Base-by-base conservation (phyloP, 1,140 invertebrate species). In the Nomia melanderi region DNA sequence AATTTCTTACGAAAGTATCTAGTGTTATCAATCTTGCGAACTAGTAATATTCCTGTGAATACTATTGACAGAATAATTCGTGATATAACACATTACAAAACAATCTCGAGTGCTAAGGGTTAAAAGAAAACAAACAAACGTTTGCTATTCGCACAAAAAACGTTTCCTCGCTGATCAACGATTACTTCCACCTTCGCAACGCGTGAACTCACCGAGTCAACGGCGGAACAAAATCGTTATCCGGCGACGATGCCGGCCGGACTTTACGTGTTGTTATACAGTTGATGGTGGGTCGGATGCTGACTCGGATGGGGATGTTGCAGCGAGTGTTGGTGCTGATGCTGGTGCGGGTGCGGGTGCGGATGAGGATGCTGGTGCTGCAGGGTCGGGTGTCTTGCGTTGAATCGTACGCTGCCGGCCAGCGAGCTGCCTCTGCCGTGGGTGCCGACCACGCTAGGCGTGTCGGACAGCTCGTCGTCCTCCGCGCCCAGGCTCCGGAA, bases 401-500 rank as follows among this genome's bases (percentile, higher is more conserved):
- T 91, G 65, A 89, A 91, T 36, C 88, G 87, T 12, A 92, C 91
- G 73, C 89, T 92, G 47, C 91, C 91, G 7, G 91, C 88, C 5
- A 91, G 83, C 9, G 91, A 92, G 59, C 89, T 89, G 69, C 88
- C 88, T 33, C 91, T 85, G n/a, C 89, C 91, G 53, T 90, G 88
- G 53, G 87, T 91, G 1, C 90, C 87, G 33, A 88, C 86, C 79
- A 88, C 84, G 70, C 89, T 92, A 54, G 91, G 90, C 17, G 88
- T 88, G 70, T 92, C 91, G 12, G 90, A 90, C 44, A 90, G 53
- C 5, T 92, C 87, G 50, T 92, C 90, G 27, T 92, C 91, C 57
- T 89, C 91, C 41, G 82, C 94, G 47, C 95, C 95, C 64, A 95
- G 86, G 14, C 94, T 94, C 39, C 96, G 93, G 92, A 97, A 97